These are phyloP conservation scores for Spisula solida DNA, from an alignment of 2,888 invertebrate species.

Conservation along the genomic window DNA sequence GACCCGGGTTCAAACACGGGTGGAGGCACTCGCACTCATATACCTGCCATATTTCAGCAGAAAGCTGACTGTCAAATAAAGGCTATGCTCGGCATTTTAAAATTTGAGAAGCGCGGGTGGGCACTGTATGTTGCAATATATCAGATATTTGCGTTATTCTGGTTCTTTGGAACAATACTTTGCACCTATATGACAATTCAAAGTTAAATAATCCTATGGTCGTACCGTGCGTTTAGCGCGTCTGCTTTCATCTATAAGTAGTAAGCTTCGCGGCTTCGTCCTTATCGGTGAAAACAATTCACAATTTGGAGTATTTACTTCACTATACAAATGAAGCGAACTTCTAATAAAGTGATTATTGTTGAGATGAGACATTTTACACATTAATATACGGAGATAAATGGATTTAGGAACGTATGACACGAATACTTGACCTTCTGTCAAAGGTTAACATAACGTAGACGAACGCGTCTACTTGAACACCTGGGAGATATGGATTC, in stretches of 20 bases:
- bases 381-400: constrained; percentile 55
- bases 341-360: constrained; percentile 37
- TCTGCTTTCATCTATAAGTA: constrained; percentile 6
- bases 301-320: constrained; percentile 44
- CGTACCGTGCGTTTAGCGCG: not conserved
- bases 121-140: not conserved
- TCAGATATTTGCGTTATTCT: not conserved
- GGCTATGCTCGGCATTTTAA: too few relatives aligned
- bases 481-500: constrained; percentile 42
- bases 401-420: constrained; percentile 43
- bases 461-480: constrained; percentile 41
- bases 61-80: too few relatives aligned
- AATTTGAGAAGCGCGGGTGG: not conserved
- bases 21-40: too few relatives aligned
- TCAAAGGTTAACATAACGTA: constrained; percentile 47
- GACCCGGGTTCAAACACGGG: too few relatives aligned
- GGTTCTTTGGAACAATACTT: not conserved
- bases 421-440: constrained; percentile 49
- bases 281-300: constrained; percentile 49
- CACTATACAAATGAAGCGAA: constrained; percentile 34
- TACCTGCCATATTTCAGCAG: too few relatives aligned
- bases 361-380: constrained; percentile 54
- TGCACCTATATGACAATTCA: not conserved
- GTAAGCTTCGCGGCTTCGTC: not conserved
- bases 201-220: not conserved